Base-by-base conservation (phyloP, 2,888 invertebrate genomes). In the Aelia acuminata region DNA sequence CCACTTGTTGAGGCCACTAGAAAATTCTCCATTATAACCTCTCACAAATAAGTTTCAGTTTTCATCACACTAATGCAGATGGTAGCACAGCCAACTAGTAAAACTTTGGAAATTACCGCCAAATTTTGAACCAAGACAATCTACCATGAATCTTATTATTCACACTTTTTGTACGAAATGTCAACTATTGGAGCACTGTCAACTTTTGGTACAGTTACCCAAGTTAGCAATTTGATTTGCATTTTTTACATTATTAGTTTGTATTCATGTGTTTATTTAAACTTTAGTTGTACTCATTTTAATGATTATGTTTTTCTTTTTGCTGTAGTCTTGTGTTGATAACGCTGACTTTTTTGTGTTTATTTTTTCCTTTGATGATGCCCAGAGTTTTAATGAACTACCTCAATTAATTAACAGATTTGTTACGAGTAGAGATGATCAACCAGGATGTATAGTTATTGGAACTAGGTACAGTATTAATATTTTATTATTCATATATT, bases 301-400 rank as follows among this genome's bases (percentile, higher is more conserved):
- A 84, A 4, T 84, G 49, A 49, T 35, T 50, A 57, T 50, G 39
- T 35, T 75, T 26, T 85, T 88, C 57, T 75, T 48, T 57, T 91
- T 50, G 20, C 22, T 92, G 2, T 91, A 94, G 94, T 93, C 93
- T 1, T 94, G 94, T 89, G 93, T 93, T 89, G 93, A 94, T 85
- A 93, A 93, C 90, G 92, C 93, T 26, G 94, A 94, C 91, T 94
- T 92, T 8, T 91, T 94, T 43, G 91, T 94, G 57, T 93, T 93
- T 89, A 92, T 94, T 85, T 94, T 94, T 91, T 94, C 94, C 1
- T 93, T 93, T 89, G 92, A 93, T 26, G 94, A 94, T 90, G 91
- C 92, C 84, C 91, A 92, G 13, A 94, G 93, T 90, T 94, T 94
- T 91, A 92, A 92, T 47, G 94, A 94, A 85, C 91, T 94, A 80